A percentile compares a stretch with the other conserved stretches of the same genome.
phyloP scores from a whole-genome alignment of 2,888 invertebrate species.

The Eupithecia pulchellata region DNA sequence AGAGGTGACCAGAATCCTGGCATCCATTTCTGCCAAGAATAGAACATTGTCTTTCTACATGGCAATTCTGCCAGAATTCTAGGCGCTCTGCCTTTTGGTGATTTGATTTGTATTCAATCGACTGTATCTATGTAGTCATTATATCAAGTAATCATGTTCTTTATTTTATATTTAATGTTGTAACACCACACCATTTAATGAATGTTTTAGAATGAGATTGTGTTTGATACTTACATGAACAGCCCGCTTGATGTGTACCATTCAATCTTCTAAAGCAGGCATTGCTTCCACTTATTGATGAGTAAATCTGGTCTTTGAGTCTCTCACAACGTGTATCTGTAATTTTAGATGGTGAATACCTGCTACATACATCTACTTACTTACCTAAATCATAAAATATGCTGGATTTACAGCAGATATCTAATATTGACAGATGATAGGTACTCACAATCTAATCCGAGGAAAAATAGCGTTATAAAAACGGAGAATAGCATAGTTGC shows the following conservation, averaged over 20 bases:
- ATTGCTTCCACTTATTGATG: conserved; percentile 88
- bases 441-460: conserved; percentile 32
- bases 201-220: not conserved
- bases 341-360: not conserved
- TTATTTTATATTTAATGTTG: not conserved
- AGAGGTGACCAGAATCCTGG: not conserved
- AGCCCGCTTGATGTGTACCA: conserved; percentile 97
- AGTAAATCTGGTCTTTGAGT: conserved; percentile 93
- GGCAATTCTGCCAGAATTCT: not conserved
- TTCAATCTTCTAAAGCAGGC: conserved; percentile 96
- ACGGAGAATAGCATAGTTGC: conserved; percentile 24
- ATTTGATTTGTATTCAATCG: not conserved
- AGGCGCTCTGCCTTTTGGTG: not conserved
- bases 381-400: not conserved
- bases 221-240: conserved; percentile 90
- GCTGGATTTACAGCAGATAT: not conserved
- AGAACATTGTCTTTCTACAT: not conserved
- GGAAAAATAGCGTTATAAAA: conserved; percentile 23
- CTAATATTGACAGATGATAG: no score
- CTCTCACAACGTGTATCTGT: conserved; percentile 83
- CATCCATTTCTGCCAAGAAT: not conserved
- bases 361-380: not conserved
- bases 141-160: no score
- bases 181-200: not conserved
- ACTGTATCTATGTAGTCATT: not conserved